Percentiles rank a stretch among this genome's conserved stretches.
phyloP scores from a whole-genome alignment of 1,140 invertebrate genomes.

The Pachyrhynchus sulphureomaculatus region DNA sequence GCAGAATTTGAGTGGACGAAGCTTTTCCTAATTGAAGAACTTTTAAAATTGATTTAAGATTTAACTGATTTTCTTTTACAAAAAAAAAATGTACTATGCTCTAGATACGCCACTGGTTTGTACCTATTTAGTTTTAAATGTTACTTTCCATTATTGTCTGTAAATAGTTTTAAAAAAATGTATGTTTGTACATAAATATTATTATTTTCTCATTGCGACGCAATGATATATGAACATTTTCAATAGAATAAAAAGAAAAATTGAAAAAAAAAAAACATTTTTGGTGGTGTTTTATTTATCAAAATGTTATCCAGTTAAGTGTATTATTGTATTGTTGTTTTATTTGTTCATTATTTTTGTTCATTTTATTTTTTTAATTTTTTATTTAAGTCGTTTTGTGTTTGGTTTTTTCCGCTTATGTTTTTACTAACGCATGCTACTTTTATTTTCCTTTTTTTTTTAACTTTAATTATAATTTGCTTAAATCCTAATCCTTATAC shows the following conservation, averaged over 20 bases:
- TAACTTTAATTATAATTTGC: conserved; percentile 38
- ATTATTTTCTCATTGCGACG: conserved; percentile 47
- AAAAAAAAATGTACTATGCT: no score
- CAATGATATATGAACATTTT: conserved; percentile 48
- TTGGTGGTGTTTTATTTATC: conserved; percentile 17
- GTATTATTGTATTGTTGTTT: background rate
- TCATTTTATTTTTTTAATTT: conserved; percentile 24
- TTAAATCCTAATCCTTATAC: no score
- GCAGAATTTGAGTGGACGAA: no score
- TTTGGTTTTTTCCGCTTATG: conserved; percentile 46
- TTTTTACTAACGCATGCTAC: background rate
- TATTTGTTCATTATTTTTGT: background rate
- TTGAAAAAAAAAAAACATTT: background rate
- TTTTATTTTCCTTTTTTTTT: conserved; percentile 9
- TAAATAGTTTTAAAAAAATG: conserved; percentile 35
- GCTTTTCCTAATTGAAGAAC: no score
- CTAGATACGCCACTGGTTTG: background rate
- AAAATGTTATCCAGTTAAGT: conserved; percentile 44
- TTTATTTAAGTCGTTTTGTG: conserved; percentile 50
- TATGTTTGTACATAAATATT: conserved; percentile 57
- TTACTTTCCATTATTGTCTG: conserved; percentile 25
- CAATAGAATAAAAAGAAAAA: conserved; percentile 50
- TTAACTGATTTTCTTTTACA: no score
- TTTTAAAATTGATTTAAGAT: no score
- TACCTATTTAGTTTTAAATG: conserved; percentile 12